Percentiles rank a stretch among this genome's conserved stretches.
These are phyloP conservation scores for Bufo gargarizans DNA, from an alignment of 2,113 vertebrate species.

Conservation along the genomic window DNA sequence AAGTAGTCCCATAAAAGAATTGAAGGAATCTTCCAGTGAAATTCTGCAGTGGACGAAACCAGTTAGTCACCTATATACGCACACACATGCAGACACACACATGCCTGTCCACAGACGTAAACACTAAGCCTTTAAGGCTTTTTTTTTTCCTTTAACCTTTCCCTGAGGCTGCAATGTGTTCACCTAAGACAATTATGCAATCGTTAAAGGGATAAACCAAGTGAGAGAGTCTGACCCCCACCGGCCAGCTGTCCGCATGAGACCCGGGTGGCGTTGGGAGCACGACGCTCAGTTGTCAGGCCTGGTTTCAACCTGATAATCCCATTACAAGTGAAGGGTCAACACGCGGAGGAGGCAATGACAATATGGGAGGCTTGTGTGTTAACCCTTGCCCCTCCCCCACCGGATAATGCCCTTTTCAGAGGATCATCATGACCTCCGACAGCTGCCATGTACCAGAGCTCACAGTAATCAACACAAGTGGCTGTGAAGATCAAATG, in stretches of 20 bases:
- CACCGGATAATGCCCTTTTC: no score
- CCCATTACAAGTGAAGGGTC: background rate
- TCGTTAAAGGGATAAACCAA: background rate
- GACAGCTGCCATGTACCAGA: no score
- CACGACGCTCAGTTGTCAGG: background rate
- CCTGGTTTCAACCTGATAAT: background rate
- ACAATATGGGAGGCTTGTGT: no score
- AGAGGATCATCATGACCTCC: no score
- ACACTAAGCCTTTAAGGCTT: background rate
- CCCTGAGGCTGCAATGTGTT: background rate
- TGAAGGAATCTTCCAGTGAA: background rate
- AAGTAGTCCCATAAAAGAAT: background rate
- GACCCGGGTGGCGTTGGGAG: background rate
- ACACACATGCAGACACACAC: no score
- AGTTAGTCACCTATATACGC: no score
- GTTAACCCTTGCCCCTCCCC: no score
- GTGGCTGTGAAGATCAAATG: no score
- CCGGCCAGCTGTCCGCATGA: background rate
- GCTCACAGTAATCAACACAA: no score
- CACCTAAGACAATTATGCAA: background rate
- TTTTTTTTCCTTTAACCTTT: background rate
- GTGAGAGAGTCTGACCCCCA: background rate
- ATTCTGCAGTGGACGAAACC: background rate
- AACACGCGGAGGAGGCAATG: background rate
- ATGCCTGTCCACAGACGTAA: background rate